Conservation (phyloP, 2,797 vertebrate species). For the Pseudochirops cupreus region DNA sequence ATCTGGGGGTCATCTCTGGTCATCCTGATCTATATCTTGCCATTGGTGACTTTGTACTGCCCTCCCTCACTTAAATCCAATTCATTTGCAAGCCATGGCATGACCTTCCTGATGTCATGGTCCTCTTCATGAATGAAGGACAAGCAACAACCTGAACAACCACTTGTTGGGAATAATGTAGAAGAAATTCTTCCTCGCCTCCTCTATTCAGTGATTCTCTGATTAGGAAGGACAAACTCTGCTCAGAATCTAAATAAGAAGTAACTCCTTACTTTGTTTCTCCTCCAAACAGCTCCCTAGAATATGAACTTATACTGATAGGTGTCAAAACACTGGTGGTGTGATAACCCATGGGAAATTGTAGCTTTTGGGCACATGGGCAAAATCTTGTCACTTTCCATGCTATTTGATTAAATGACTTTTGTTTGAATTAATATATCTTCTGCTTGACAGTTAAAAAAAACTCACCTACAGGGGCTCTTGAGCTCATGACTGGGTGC, state of each 20-base stretch:
- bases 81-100: too few species aligned
- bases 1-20: not conserved
- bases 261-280: not conserved
- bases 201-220: not conserved
- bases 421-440: not conserved
- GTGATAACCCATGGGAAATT: not conserved
- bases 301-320: not conserved
- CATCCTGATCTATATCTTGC: too few species aligned
- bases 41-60: too few species aligned
- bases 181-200: not conserved
- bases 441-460: not conserved
- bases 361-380: not conserved
- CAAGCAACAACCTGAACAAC: not conserved
- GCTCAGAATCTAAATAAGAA: not conserved
- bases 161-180: not conserved
- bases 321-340: not conserved
- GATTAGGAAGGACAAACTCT: not conserved
- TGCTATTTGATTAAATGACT: not conserved
- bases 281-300: not conserved
- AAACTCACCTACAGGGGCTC: not conserved
- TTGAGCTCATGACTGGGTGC: not conserved
- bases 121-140: too few species aligned
- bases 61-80: too few species aligned
- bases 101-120: too few species aligned
- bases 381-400: not conserved